phyloP scores from a whole-genome alignment of 2,888 invertebrate species.

The Sycophila texana region DNA sequence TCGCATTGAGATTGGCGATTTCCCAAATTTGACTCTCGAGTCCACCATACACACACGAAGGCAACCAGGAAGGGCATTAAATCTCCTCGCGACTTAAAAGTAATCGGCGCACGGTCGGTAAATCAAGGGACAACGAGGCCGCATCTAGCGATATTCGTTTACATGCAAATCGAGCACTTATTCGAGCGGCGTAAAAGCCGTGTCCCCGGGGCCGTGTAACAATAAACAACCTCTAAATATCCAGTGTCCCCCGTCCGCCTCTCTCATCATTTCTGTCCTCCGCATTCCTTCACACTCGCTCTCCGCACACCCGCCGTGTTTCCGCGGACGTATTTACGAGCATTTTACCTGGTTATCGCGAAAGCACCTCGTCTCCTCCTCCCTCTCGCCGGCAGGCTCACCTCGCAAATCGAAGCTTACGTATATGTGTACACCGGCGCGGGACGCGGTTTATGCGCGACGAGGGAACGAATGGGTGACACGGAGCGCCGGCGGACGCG shows the following conservation, averaged over 20 bases:
- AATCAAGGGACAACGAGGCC: background rate
- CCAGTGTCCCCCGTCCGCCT: conserved; percentile 18
- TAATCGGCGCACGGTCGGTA: background rate
- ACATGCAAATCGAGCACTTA: conserved; percentile 10
- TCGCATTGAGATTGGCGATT: too few relatives aligned
- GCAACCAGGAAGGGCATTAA: too few relatives aligned
- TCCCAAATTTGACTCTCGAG: too few relatives aligned
- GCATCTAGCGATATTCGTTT: conserved; percentile 6
- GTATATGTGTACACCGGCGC: background rate
- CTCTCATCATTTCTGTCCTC: background rate
- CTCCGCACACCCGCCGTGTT: background rate
- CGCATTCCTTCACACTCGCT: background rate
- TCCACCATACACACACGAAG: too few relatives aligned
- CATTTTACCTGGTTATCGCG: conserved; percentile 54
- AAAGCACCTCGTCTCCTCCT: conserved; percentile 33
- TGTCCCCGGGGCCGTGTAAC: background rate
- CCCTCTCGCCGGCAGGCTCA: background rate
- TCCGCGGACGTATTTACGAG: conserved; percentile 53
- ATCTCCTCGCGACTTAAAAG: too few relatives aligned
- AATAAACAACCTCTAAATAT: conserved; percentile 27
- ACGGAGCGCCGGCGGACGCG: conserved; percentile 59
- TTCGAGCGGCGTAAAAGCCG: background rate
- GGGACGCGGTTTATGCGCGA: background rate
- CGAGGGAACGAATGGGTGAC: conserved; percentile 53
- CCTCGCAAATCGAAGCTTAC: conserved; percentile 30